These are phyloP conservation scores for Ptilorrhoa leucosticta DNA, from an alignment of 2,113 vertebrate species.

Conservation along the genomic window DNA sequence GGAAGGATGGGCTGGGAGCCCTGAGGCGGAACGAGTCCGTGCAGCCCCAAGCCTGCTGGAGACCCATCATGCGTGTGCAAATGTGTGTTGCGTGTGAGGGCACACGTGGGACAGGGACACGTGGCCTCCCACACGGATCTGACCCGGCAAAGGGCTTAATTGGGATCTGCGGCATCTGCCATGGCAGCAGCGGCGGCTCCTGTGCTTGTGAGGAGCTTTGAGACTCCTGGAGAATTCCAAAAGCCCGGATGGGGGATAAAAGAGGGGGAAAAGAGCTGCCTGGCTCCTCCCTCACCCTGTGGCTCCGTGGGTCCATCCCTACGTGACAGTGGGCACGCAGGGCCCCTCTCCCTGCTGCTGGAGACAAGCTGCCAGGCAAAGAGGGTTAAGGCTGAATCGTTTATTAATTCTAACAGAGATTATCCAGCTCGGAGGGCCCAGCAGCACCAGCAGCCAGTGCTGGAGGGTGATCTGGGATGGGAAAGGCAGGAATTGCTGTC, in stretches of 20 bases:
- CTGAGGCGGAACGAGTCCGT: background rate
- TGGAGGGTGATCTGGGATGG: background rate
- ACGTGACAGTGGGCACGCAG: background rate
- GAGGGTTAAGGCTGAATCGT: background rate
- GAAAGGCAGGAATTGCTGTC: background rate
- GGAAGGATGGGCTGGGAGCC: background rate
- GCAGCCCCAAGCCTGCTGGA: background rate
- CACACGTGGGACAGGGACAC: background rate
- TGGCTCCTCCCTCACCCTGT: background rate
- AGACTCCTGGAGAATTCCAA: background rate
- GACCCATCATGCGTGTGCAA: background rate
- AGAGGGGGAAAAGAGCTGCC: background rate
- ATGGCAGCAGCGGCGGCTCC: accelerated
- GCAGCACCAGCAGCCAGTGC: background rate
- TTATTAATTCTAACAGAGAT: background rate
- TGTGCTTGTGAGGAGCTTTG: background rate
- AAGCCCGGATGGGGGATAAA: background rate
- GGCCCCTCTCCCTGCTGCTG: background rate
- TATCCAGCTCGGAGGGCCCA: background rate
- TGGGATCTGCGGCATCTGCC: background rate
- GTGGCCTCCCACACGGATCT: background rate
- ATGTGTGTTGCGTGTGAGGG: background rate
- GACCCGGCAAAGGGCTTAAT: background rate
- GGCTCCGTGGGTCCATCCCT: background rate
- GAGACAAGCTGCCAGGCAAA: background rate